A percentile compares a stretch with the other conserved stretches of the same genome.
Evolutionary conservation across 2,797 vertebrate species (phyloP).

Genomic region (Graptemys geographica): DNA sequence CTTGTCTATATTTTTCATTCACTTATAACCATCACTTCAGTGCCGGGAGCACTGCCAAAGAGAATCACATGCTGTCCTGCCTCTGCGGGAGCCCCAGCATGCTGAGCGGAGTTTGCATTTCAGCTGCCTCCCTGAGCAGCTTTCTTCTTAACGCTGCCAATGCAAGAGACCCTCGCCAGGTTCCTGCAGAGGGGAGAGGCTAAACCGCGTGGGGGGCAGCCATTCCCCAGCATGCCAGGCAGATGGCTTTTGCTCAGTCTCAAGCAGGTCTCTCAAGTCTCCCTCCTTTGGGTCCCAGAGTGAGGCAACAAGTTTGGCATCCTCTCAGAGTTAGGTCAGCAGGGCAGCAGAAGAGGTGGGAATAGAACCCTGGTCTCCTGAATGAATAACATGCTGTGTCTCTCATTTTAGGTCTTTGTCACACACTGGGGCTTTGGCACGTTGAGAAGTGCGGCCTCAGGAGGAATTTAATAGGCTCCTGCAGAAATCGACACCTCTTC

Average conservation of each 20-base stretch:
- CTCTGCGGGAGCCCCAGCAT: fast-evolving
- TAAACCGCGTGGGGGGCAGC: neutral
- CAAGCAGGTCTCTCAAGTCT: neutral
- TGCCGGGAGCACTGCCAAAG: fast-evolving
- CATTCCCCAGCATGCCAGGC: neutral
- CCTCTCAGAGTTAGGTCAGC: neutral
- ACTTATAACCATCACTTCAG: conserved; percentile 40
- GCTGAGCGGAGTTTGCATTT: neutral
- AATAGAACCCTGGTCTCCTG: neutral
- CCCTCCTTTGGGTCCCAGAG: neutral
- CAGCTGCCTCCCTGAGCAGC: neutral
- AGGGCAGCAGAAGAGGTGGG: neutral
- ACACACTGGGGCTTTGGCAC: neutral
- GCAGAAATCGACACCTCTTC: neutral
- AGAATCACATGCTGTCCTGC: neutral
- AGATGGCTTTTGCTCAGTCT: fast-evolving
- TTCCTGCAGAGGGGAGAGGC: neutral
- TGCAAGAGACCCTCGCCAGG: neutral
- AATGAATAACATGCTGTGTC: neutral
- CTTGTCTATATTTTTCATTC: conserved; percentile 26
- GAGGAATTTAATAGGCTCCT: neutral
- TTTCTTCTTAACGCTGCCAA: neutral
- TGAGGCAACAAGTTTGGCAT: neutral
- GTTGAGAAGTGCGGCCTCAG: neutral
- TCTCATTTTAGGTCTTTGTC: neutral